Conservation (phyloP, 92 coral and sea anemone species). For the Micromussa lordhowensis region DNA sequence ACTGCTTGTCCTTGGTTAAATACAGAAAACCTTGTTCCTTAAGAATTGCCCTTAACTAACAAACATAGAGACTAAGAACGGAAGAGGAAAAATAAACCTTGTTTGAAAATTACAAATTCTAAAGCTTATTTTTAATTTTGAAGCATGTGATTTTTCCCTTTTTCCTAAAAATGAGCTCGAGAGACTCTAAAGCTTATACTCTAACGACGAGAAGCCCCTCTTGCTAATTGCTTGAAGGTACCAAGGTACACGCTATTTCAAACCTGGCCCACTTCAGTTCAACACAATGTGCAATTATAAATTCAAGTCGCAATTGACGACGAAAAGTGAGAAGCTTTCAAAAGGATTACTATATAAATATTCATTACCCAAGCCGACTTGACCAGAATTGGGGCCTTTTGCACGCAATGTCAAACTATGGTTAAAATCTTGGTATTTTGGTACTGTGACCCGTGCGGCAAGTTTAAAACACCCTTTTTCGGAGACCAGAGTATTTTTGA, state of each 20-base stretch:
- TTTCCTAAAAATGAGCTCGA: neutral
- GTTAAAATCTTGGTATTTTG: neutral
- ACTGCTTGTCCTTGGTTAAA: neutral
- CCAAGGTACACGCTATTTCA: slow-evolving; percentile 8
- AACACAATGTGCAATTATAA: slow-evolving; percentile 41
- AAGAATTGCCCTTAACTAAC: neutral
- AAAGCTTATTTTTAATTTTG: neutral
- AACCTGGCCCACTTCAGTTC: slow-evolving; percentile 27
- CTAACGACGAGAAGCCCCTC: neutral
- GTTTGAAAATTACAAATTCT: neutral
- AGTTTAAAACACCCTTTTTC: neutral
- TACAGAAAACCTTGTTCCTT: neutral
- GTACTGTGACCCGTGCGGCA: neutral
- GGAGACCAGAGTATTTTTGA: neutral
- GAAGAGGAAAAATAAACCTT: neutral
- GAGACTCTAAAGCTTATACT: neutral
- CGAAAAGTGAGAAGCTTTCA: slow-evolving; percentile 37
- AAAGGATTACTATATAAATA: slow-evolving; percentile 22
- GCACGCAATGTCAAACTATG: slow-evolving; percentile 41
- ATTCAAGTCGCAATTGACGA: slow-evolving; percentile 33
- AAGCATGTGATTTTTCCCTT: neutral
- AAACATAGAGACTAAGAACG: neutral
- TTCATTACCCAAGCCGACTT: slow-evolving; percentile 18
- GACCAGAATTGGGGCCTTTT: neutral
- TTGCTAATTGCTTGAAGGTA: slow-evolving; percentile 4